These are phyloP conservation scores for Panagrolaimus sp. DNA, from an alignment of 1,140 invertebrate genomes.

Conservation along the genomic window DNA sequence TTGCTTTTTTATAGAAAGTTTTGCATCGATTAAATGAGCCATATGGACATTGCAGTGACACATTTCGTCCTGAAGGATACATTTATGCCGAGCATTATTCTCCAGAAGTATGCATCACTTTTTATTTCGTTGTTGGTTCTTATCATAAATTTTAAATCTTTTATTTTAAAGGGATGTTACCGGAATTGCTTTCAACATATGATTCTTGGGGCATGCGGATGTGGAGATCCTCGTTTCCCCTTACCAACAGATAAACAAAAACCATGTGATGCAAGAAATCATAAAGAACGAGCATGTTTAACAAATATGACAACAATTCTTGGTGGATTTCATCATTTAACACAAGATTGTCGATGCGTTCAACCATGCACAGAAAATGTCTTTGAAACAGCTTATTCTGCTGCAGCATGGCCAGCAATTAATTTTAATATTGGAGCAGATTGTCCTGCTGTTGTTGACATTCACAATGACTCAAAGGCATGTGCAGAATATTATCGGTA, in stretches of 20 bases:
- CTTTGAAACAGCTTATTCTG: constrained; percentile 58
- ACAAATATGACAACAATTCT: constrained; percentile 48
- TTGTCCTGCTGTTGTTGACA: constrained; percentile 30
- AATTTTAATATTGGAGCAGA: constrained; percentile 58
- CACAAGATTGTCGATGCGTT: constrained; percentile 48
- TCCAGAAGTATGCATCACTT: constrained; percentile 40
- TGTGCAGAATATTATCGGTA: constrained; percentile 34
- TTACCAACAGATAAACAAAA: constrained; percentile 46
- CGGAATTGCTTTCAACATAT: constrained; percentile 57
- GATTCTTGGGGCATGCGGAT: constrained; percentile 45
- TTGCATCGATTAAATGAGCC: constrained; percentile 49
- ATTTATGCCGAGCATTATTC: constrained; percentile 58
- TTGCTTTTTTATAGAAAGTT: constrained; percentile 47
- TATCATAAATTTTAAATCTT: constrained; percentile 6
- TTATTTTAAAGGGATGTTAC: constrained; percentile 49
- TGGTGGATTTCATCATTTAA: constrained; percentile 56
- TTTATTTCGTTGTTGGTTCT: too few species aligned
- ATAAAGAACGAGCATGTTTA: constrained; percentile 43
- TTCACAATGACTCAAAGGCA: constrained; percentile 36
- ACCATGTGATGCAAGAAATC: constrained; percentile 48
- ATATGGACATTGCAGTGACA: constrained; percentile 52
- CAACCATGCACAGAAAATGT: constrained; percentile 56
- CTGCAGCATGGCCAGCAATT: constrained; percentile 54
- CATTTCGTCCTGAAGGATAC: constrained; percentile 51
- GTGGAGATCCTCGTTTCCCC: constrained; percentile 56